Base-by-base conservation (phyloP, 37 sponge, comb jelly and placozoan genomes). In the Ianthella basta region DNA sequence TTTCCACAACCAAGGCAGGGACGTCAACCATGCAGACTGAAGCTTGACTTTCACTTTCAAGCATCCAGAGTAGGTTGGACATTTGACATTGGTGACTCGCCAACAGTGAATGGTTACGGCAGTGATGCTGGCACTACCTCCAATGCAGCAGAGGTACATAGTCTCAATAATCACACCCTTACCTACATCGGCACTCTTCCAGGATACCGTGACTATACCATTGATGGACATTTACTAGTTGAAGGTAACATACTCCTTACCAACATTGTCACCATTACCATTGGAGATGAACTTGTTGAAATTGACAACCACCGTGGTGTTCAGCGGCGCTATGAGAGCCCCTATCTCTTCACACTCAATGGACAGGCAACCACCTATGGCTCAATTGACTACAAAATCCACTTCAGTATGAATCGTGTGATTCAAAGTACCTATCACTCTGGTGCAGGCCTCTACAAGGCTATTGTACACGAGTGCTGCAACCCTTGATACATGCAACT, bases 111-210 rank as follows among this genome's bases (percentile, higher is more conserved):
- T 32, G 81, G 81, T 32, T 80, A 80, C 16, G 81, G 83, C 29
- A 68, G 83, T 12, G 83, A 82, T 82, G 68, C 41, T 10, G 83
- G 83, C 0, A 23, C 53, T 15, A 66, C 83, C 27, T 82, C 83
- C 2, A 82, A 82, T 82, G 83, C 83, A n/a, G 83, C 83, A 63
- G 83, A 82, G 21, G 83, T 82, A 15, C 83, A 82, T 68, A 44
- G 50, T 44, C 50, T 10, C n/a, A n/a, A n/a, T n/a, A n/a, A n/a
- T n/a, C n/a, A n/a, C n/a, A 82, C 59, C 41, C 15, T 61, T 5
- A 39, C 63, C 24, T 82, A 64, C 56, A 40, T 54, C 5, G 63
- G 63, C 68, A 82, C 66, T 35, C 68, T 82, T 5, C 83, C 83
- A 23, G 68, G 83, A 13, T 82, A 66, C 35, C 24, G 0, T 35